These are phyloP conservation scores for Drosophila virilis DNA, from an alignment of 1,140 invertebrate species.

Conservation along the genomic window DNA sequence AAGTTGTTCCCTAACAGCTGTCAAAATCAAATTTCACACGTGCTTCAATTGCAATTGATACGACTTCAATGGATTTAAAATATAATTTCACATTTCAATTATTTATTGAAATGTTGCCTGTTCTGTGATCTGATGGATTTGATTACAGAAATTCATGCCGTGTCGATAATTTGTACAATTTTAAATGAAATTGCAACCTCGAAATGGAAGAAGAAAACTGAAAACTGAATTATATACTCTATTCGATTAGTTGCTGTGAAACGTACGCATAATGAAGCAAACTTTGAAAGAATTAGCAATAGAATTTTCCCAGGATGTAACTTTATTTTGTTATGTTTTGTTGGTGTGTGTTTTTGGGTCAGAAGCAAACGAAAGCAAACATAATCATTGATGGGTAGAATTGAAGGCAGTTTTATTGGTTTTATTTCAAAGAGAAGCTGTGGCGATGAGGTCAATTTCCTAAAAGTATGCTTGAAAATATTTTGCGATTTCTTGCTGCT, in stretches of 20 bases:
- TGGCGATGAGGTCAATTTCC: slow-evolving; percentile 38
- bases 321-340: slow-evolving; percentile 3
- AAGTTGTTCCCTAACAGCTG: slow-evolving; percentile 14
- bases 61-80: slow-evolving; percentile 45
- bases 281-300: slow-evolving; percentile 23
- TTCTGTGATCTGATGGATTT: slow-evolving; percentile 22
- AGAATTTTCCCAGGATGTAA: slow-evolving; percentile 25
- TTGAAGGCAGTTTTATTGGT: slow-evolving; percentile 41
- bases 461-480: slow-evolving; percentile 59
- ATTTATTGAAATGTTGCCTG: slow-evolving; percentile 35
- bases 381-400: slow-evolving; percentile 24
- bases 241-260: slow-evolving; percentile 19
- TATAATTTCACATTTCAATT: slow-evolving; percentile 57
- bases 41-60: slow-evolving; percentile 39
- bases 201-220: background rate
- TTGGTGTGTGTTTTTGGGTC: background rate
- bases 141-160: slow-evolving; percentile 28
- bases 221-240: slow-evolving; percentile 7
- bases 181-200: slow-evolving; percentile 19
- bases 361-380: slow-evolving; percentile 22
- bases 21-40: slow-evolving; percentile 43
- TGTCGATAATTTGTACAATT: slow-evolving; percentile 10
- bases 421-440: background rate
- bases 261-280: slow-evolving; percentile 14
- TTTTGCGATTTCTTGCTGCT: slow-evolving; percentile 56